Base-by-base conservation (phyloP, 2,888 invertebrate genomes). In the Sericinus montela region DNA sequence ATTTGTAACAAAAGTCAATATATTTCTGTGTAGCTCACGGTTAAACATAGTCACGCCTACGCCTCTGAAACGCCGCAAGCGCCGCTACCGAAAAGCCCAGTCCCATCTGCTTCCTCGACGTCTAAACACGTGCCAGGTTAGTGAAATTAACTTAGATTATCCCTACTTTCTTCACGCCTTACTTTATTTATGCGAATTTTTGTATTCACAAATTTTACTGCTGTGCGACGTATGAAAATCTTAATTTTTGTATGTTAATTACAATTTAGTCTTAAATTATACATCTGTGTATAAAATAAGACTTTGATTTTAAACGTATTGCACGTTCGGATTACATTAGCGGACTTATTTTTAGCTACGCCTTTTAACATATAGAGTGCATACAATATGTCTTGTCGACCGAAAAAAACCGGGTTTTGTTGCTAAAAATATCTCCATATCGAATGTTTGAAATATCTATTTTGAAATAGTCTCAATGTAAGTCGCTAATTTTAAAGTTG, bases 381-480 rank as follows among this genome's bases (percentile, higher is more conserved):
- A 84, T 80, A 85, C 85, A 86, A 86, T 84, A 78, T 75, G 65
- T 69, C 67, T 72, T 75, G 76, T 73, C 71, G 64, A 64, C 54
- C 67, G 62, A 61, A 76, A 79, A 81, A 83, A 87, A 87, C 86
- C 86, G 78, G 87, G 86, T 86, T 86, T 80, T 70, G 75, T 55
- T 72, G 75, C 87, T 88, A 87, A 75, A 83, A 83, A 88, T 88
- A 87, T 72, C 75, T 78, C 75, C 81, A 75, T 86, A 88, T 87
- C 86, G 75, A 84, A 86, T 86, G 86, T 82, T 85, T 87, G 82
- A 81, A 75, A 82, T 83, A 74, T 83, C 85, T 86, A 87, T 87
- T 88, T 88, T 67, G 51, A 64, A 76, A 72, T 76, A 75, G 75
- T 79, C 72, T 62, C 59, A 69, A 63, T 68, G 70, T 72, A 68